phyloP scores from a whole-genome alignment of 2,797 vertebrate species.

The Scleropages formosus region DNA sequence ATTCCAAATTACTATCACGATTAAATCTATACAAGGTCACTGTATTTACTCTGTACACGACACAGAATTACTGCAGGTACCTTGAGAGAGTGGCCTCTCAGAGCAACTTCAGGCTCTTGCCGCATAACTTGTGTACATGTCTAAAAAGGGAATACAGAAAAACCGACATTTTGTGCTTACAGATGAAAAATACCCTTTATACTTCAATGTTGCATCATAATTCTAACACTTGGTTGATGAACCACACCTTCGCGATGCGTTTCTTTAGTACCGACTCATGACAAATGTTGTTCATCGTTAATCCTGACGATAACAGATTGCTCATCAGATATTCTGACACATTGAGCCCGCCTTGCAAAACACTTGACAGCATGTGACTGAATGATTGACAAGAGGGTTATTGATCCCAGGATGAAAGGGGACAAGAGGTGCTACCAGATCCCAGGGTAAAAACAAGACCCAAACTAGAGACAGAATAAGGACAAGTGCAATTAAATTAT shows the following conservation, averaged over 20 bases:
- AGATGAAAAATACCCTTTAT: background rate
- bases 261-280: background rate
- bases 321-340: background rate
- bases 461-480: background rate
- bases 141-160: background rate
- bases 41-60: too few species aligned
- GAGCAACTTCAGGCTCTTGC: too few species aligned
- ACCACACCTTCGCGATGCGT: background rate
- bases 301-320: slow-evolving; percentile 4
- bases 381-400: background rate
- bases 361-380: background rate
- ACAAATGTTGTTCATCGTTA: slow-evolving; percentile 1
- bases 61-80: too few species aligned
- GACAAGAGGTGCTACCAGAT: too few species aligned
- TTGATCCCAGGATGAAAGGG: background rate
- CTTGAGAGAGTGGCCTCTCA: too few species aligned
- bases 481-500: background rate
- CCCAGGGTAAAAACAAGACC: background rate
- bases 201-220: background rate
- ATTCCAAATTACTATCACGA: background rate
- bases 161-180: background rate
- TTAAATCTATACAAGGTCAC: background rate
- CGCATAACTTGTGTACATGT: background rate
- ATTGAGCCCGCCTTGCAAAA: background rate
- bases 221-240: background rate